phyloP scores from a whole-genome alignment of 2,797 vertebrate genomes.

The Pseudomugil gertrudae region DNA sequence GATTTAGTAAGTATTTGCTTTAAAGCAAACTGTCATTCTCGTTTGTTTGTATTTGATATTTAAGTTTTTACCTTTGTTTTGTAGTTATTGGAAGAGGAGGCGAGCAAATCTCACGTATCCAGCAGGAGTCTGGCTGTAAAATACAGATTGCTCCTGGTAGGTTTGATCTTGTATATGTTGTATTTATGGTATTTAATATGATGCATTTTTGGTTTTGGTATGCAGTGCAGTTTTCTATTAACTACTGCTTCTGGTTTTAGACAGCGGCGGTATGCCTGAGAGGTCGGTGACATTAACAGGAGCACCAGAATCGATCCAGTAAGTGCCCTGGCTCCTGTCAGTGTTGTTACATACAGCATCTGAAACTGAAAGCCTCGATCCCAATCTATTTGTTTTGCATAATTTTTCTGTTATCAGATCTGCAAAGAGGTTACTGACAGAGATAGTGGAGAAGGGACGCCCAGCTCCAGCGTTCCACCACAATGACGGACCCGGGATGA shows the following conservation, averaged over 20 bases:
- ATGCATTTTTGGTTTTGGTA: too few species aligned
- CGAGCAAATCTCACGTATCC: conserved; percentile 98
- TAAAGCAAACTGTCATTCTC: accelerated
- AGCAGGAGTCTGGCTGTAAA: conserved; percentile 98
- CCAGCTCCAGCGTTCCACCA: conserved; percentile 96
- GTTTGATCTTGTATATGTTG: neutral
- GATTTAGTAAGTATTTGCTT: conserved; percentile 92
- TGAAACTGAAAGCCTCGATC: neutral
- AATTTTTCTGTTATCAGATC: conserved; percentile 71
- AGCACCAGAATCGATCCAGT: conserved; percentile 93
- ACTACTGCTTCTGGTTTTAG: conserved; percentile 74
- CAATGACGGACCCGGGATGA: conserved; percentile 93
- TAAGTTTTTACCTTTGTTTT: neutral
- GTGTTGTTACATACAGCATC: too few species aligned
- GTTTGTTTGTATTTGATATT: neutral
- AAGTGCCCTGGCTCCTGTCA: conserved; percentile 69
- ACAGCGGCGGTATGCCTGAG: conserved; percentile 97
- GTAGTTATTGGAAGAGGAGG: conserved; percentile 98
- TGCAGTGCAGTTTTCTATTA: neutral
- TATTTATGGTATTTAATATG: too few species aligned
- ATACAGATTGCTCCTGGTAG: conserved; percentile 99
- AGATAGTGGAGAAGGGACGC: conserved; percentile 97
- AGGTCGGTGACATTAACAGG: conserved; percentile 96
- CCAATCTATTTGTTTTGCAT: neutral
- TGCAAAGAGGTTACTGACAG: conserved; percentile 93